These are phyloP conservation scores for Dusona sp. DNA, from an alignment of 2,888 invertebrate genomes.

Conservation along the genomic window DNA sequence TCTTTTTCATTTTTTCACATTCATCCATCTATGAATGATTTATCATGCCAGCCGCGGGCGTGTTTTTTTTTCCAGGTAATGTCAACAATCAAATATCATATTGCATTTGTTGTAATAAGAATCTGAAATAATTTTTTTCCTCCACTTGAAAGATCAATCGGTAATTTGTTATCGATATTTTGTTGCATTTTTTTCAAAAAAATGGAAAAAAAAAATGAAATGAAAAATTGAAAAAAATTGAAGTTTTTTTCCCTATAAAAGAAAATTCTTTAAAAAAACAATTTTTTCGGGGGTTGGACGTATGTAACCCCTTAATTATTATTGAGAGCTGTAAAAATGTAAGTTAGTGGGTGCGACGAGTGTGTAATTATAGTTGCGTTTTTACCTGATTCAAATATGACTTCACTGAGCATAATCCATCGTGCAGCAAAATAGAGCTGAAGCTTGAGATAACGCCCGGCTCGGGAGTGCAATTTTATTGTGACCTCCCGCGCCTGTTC, in stretches of 20 bases:
- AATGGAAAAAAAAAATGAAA: neutral
- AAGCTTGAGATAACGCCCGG: slow-evolving; percentile 91
- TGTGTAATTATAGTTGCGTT: slow-evolving; percentile 1
- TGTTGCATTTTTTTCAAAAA: neutral
- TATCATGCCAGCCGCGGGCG: too few species aligned
- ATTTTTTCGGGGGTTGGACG: neutral
- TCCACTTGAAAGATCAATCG: neutral
- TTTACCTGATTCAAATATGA: slow-evolving; percentile 93
- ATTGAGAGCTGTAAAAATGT: neutral
- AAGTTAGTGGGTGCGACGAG: neutral
- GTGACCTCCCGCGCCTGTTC: slow-evolving; percentile 93
- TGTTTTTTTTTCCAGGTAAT: too few species aligned
- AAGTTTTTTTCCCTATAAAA: too few species aligned
- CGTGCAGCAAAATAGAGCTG: slow-evolving; percentile 92
- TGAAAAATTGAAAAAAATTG: too few species aligned
- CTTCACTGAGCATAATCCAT: slow-evolving; percentile 95
- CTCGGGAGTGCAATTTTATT: slow-evolving; percentile 91
- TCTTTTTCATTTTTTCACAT: too few species aligned
- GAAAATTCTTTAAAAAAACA: neutral
- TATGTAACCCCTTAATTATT: neutral
- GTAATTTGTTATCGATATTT: neutral
- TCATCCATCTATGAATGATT: too few species aligned
- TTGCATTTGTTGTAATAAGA: too few species aligned
- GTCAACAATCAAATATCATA: too few species aligned
- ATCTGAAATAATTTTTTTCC: neutral